Evolutionary conservation across 2,797 vertebrate genomes (phyloP).

Genomic region (Scolopax bukidnonensis): DNA sequence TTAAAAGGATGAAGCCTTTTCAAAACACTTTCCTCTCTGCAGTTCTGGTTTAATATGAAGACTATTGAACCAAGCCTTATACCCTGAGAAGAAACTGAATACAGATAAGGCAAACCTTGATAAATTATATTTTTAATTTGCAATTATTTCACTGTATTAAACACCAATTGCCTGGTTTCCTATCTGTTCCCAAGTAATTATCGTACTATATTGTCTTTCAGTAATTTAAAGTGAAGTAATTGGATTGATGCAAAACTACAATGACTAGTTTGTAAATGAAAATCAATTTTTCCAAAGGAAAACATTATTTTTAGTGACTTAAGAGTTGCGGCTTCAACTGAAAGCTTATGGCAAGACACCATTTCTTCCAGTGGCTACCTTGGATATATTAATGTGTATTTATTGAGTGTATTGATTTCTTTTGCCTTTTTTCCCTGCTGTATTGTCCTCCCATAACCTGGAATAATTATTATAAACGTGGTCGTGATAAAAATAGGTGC

Average conservation of each 20-base stretch:
- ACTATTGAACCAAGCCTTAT: background rate
- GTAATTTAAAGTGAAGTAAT: constrained; percentile 24
- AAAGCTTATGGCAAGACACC: background rate
- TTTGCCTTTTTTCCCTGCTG: background rate
- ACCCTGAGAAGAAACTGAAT: background rate
- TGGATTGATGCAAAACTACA: background rate
- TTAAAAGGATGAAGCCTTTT: background rate
- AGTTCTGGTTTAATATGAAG: background rate
- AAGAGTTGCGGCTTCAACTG: background rate
- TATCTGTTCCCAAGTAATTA: constrained; percentile 21
- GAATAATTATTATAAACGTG: background rate
- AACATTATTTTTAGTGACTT: background rate
- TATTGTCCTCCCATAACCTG: constrained; percentile 12
- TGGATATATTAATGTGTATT: background rate
- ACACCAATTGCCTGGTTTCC: background rate
- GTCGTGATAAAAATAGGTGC: background rate
- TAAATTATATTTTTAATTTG: background rate
- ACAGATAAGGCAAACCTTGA: background rate
- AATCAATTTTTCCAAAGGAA: constrained; percentile 7
- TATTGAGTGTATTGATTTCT: background rate
- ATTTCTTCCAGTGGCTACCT: background rate
- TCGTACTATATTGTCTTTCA: background rate
- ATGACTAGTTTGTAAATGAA: background rate
- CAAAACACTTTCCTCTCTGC: background rate
- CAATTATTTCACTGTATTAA: background rate